These are phyloP conservation scores for Notospermus geniculatus DNA, from an alignment of 1,140 invertebrate species.

Conservation along the genomic window DNA sequence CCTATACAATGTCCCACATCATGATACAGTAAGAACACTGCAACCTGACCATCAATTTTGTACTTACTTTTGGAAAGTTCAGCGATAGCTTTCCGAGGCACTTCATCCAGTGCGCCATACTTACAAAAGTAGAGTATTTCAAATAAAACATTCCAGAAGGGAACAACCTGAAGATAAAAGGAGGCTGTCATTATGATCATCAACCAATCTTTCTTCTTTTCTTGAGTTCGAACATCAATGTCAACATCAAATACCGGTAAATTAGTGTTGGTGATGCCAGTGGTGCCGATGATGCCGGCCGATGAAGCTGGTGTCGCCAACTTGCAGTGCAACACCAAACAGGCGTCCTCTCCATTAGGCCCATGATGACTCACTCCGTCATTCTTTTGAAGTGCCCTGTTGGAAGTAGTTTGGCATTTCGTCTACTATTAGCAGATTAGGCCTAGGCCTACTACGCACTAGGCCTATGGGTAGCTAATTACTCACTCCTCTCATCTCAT, in stretches of 20 bases:
- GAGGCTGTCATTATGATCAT: not conserved
- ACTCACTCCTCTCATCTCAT: too few species aligned
- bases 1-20: too few species aligned
- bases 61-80: constrained; percentile 29
- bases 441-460: too few species aligned
- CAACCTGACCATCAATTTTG: not conserved
- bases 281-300: not conserved
- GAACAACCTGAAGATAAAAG: constrained; percentile 28
- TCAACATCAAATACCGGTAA: not conserved
- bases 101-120: constrained; percentile 35
- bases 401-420: too few species aligned
- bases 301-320: not conserved
- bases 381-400: too few species aligned
- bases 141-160: constrained; percentile 40
- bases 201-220: not conserved
- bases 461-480: too few species aligned
- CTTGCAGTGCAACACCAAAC: not conserved
- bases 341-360: not conserved
- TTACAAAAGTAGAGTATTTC: constrained; percentile 38
- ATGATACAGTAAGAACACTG: too few species aligned
- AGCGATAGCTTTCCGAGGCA: constrained; percentile 27
- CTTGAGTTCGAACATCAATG: too few species aligned
- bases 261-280: not conserved
- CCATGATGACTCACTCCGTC: not conserved
- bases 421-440: too few species aligned